Evolutionary conservation across 2,113 vertebrate species (phyloP).

Genomic region (Poicephalus gulielmi): DNA sequence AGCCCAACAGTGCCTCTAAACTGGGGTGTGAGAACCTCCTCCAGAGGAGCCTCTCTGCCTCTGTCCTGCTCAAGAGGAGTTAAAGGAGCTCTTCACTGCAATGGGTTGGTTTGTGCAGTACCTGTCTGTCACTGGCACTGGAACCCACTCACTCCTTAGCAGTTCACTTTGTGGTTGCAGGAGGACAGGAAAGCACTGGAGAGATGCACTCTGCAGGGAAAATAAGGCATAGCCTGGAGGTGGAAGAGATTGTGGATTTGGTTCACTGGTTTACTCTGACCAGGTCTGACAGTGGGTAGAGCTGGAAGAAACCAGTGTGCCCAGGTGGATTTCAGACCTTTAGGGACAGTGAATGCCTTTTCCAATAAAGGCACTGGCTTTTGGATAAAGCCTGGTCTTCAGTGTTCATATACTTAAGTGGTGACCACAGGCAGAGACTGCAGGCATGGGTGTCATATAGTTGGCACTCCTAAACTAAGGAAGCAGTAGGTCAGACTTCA

Average conservation of each 20-base stretch:
- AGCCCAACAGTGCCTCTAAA: not conserved
- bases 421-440: not conserved
- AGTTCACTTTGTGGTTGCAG: not conserved
- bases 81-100: not conserved
- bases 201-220: not conserved
- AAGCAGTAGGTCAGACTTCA: not conserved
- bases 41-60: not conserved
- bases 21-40: not conserved
- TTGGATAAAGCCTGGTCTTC: not conserved
- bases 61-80: not conserved
- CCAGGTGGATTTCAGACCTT: not conserved
- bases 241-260: not conserved
- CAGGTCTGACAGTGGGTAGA: not conserved
- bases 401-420: not conserved
- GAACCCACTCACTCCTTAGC: not conserved
- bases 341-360: not conserved
- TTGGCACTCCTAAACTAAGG: not conserved
- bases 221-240: not conserved
- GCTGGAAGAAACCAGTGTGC: not conserved
- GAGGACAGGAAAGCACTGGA: not conserved
- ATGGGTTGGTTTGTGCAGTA: not conserved
- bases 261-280: not conserved
- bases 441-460: not conserved
- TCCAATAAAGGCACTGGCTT: not conserved
- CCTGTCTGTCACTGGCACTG: accelerated